A percentile compares a stretch with the other conserved stretches of the same genome.
phyloP scores from a whole-genome alignment of 2,113 vertebrate species.

The Noturus placidus region DNA sequence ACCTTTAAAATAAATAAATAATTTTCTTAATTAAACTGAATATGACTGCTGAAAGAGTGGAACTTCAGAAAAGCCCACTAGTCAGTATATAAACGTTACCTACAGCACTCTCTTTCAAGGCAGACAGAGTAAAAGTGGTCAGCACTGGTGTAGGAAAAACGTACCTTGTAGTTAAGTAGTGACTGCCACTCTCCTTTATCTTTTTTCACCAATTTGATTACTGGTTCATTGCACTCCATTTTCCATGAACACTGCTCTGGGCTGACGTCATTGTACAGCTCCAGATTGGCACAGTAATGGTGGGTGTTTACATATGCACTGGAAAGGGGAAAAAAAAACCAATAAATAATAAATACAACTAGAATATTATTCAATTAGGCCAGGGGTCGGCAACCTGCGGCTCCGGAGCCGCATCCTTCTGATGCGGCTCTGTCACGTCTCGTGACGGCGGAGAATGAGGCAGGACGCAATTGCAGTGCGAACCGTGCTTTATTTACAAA shows the following conservation, averaged over 20 bases:
- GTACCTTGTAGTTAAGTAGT: constrained; percentile 65
- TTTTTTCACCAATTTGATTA: constrained; percentile 67
- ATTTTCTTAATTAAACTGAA: neutral
- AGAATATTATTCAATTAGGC: no score
- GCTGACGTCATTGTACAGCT: constrained; percentile 55
- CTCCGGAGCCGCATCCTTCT: no score
- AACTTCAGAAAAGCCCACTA: neutral
- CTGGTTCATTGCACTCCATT: constrained; percentile 66
- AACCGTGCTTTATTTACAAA: no score
- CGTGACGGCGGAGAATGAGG: no score
- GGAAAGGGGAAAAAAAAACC: neutral
- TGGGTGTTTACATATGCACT: constrained; percentile 60
- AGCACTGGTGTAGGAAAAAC: neutral
- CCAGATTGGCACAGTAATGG: constrained; percentile 60
- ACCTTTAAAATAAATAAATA: neutral
- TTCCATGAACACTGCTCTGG: constrained; percentile 62
- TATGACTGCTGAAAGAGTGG: neutral
- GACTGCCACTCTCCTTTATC: constrained; percentile 59
- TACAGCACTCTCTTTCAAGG: neutral
- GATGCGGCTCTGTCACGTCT: no score
- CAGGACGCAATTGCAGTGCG: no score
- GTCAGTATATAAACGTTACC: neutral
- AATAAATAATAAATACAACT: neutral
- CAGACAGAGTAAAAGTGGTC: neutral
- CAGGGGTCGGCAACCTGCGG: no score